phyloP scores from a whole-genome alignment of 2,797 vertebrate species.

The Rhinella marina region DNA sequence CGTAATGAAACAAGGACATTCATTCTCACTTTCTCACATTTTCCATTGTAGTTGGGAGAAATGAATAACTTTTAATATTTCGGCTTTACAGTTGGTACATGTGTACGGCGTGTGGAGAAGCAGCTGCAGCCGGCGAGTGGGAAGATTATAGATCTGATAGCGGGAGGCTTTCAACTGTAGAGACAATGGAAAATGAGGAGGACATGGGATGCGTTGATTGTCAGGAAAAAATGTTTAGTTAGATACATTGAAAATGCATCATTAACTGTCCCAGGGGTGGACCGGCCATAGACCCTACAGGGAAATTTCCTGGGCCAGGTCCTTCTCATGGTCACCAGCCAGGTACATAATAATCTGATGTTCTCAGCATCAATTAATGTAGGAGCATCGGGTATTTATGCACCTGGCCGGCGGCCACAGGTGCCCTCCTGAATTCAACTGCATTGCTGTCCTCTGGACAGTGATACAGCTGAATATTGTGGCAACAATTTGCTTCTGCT shows the following conservation, averaged over 20 bases:
- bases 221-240: neutral
- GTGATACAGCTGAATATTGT: no score
- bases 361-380: no score
- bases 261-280: neutral
- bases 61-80: conserved; percentile 36
- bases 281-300: no score
- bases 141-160: neutral
- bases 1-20: conserved; percentile 45
- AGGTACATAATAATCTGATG: no score
- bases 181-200: conserved; percentile 28
- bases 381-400: no score
- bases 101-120: neutral
- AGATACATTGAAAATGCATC: neutral
- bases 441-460: no score
- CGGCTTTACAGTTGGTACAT: neutral
- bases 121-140: neutral
- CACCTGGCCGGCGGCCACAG: no score
- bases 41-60: conserved; percentile 25
- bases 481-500: no score
- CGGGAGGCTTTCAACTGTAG: neutral
- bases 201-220: neutral
- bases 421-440: no score
- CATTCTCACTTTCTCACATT: conserved; percentile 28
- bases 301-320: no score
- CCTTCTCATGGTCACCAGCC: no score